Conservation (phyloP, 2,797 vertebrate species). For the Lepus townsendii region DNA sequence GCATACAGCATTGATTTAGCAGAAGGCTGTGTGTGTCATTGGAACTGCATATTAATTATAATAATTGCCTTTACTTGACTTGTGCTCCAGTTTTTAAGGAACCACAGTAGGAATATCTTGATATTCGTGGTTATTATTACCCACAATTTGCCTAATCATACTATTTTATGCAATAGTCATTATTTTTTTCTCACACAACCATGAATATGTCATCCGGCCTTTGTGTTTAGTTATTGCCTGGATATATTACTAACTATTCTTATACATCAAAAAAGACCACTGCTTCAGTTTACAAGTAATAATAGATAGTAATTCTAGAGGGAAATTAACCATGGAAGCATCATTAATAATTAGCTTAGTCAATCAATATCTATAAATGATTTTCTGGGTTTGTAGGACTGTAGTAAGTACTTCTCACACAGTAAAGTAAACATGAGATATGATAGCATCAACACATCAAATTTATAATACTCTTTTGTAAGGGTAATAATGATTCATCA, state of each 20-base stretch:
- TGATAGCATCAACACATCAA: neutral
- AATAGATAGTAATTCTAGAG: neutral
- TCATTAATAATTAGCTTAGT: neutral
- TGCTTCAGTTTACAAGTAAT: neutral
- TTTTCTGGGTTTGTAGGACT: neutral
- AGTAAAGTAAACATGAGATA: neutral
- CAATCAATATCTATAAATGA: constrained; percentile 5
- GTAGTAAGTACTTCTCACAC: neutral
- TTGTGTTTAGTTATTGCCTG: too few relatives aligned
- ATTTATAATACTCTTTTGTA: neutral
- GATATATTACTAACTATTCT: neutral
- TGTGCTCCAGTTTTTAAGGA: neutral
- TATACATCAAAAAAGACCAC: neutral
- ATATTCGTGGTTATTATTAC: neutral
- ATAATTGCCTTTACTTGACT: constrained; percentile 42
- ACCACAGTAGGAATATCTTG: neutral
- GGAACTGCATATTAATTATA: constrained; percentile 47
- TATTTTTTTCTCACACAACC: neutral
- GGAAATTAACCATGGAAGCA: constrained; percentile 40
- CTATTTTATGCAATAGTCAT: neutral
- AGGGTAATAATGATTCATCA: neutral
- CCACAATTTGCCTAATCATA: neutral
- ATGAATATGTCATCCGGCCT: neutral
- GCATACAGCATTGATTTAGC: neutral
- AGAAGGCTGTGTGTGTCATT: neutral